These are phyloP conservation scores for Mus caroli DNA, from an alignment of 2,797 vertebrate species.

Conservation along the genomic window DNA sequence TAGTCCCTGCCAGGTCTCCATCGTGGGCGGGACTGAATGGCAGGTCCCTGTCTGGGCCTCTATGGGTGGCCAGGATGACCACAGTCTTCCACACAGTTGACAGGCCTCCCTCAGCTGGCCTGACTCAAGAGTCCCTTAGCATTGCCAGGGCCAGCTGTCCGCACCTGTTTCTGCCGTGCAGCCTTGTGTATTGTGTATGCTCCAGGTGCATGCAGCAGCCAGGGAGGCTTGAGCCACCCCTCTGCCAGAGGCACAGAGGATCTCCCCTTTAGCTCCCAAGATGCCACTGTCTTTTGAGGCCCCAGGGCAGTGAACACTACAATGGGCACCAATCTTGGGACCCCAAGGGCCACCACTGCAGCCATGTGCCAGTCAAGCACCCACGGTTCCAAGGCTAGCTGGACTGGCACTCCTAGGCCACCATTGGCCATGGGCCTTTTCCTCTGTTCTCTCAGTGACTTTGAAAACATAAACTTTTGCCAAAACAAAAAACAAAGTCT, in stretches of 20 bases:
- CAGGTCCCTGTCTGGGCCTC: slow-evolving; percentile 54
- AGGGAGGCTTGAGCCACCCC: slow-evolving; percentile 4
- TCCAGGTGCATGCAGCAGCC: not conserved
- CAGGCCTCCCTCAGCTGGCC: not conserved
- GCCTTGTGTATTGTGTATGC: slow-evolving; percentile 84
- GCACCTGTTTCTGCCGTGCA: slow-evolving; percentile 83
- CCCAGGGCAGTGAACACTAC: slow-evolving; percentile 57
- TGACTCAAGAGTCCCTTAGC: slow-evolving; percentile 39
- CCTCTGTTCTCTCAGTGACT: slow-evolving; percentile 63
- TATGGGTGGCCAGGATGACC: slow-evolving; percentile 52
- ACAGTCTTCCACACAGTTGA: not conserved
- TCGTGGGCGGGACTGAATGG: not conserved
- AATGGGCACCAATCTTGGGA: not conserved
- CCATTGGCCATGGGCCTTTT: slow-evolving; percentile 49
- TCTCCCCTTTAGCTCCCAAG: not conserved
- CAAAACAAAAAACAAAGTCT: slow-evolving; percentile 68
- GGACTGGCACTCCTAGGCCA: not conserved
- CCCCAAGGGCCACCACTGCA: not conserved
- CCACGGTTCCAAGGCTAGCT: not conserved
- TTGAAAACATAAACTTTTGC: slow-evolving; percentile 83
- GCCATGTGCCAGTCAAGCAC: slow-evolving; percentile 56
- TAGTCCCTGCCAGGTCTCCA: not conserved
- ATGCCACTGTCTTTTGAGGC: not conserved
- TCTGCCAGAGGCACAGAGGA: not conserved
- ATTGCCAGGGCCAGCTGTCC: not conserved